Conservation (phyloP, 2,113 vertebrate genomes). For the Ahaetulla prasina region DNA sequence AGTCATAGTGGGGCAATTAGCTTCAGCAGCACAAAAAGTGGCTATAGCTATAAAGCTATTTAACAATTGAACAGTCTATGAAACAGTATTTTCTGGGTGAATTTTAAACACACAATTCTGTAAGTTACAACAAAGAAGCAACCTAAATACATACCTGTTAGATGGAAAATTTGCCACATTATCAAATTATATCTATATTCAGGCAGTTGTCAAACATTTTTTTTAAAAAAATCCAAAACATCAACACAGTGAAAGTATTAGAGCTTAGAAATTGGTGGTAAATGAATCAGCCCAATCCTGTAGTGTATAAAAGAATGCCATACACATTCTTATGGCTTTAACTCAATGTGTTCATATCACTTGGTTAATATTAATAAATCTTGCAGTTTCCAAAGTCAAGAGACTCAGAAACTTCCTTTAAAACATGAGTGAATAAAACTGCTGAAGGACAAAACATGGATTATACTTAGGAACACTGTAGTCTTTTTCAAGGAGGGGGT, state of each 20-base stretch:
- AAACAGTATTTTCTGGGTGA: not conserved
- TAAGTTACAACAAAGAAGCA: not conserved
- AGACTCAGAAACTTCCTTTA: not conserved
- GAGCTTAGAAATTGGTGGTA: not conserved
- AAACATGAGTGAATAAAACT: not conserved
- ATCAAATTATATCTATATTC: not conserved
- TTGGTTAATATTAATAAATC: not conserved
- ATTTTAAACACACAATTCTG: not conserved
- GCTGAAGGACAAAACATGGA: not conserved
- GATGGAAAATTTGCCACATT: not conserved
- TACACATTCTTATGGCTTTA: not conserved
- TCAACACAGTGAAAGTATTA: not conserved
- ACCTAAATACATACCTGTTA: not conserved
- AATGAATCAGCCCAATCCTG: not conserved
- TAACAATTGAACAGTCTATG: not conserved
- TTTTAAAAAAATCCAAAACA: not conserved
- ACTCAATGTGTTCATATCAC: not conserved
- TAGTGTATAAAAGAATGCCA: not conserved
- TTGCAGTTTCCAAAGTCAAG: not conserved
- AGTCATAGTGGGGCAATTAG: slow-evolving; percentile 8
- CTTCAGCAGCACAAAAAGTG: not conserved
- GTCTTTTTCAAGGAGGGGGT: not conserved
- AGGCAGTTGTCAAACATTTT: not conserved
- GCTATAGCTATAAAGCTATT: not conserved
- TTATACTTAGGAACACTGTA: not conserved